Conservation (phyloP, 2,888 invertebrate genomes). For the Craniophora ligustri region DNA sequence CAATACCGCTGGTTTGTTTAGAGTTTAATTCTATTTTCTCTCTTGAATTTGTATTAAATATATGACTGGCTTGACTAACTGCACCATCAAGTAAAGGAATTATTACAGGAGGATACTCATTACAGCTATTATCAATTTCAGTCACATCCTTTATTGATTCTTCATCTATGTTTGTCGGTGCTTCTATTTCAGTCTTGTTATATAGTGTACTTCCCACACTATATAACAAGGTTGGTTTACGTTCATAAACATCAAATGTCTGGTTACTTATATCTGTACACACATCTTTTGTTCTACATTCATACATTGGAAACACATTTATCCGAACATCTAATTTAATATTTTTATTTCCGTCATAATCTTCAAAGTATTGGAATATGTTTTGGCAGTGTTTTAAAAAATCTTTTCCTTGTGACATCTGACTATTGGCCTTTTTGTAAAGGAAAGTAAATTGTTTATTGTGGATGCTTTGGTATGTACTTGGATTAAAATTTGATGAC, state of each 20-base stretch:
- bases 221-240: conserved; percentile 24
- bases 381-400: conserved; percentile 63
- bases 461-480: conserved; percentile 44
- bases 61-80: conserved; percentile 67
- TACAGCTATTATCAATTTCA: conserved; percentile 8
- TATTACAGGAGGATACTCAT: conserved; percentile 56
- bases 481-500: neutral
- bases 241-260: conserved; percentile 21
- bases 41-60: conserved; percentile 55
- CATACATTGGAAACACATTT: conserved; percentile 63
- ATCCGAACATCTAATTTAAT: conserved; percentile 73
- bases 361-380: conserved; percentile 66
- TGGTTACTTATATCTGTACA: conserved; percentile 31
- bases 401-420: conserved; percentile 33
- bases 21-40: conserved; percentile 36
- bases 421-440: conserved; percentile 56
- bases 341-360: conserved; percentile 60
- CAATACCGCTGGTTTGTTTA: conserved; percentile 26
- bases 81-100: conserved; percentile 74
- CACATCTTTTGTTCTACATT: conserved; percentile 42
- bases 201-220: too few relatives aligned
- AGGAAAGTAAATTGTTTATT: conserved; percentile 59
- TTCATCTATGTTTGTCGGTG: conserved; percentile 4
- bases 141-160: conserved; percentile 19
- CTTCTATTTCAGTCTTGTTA: conserved; percentile 12